Base-by-base conservation (phyloP, 2,113 vertebrate genomes). In the Epinephelus cyanopodus region DNA sequence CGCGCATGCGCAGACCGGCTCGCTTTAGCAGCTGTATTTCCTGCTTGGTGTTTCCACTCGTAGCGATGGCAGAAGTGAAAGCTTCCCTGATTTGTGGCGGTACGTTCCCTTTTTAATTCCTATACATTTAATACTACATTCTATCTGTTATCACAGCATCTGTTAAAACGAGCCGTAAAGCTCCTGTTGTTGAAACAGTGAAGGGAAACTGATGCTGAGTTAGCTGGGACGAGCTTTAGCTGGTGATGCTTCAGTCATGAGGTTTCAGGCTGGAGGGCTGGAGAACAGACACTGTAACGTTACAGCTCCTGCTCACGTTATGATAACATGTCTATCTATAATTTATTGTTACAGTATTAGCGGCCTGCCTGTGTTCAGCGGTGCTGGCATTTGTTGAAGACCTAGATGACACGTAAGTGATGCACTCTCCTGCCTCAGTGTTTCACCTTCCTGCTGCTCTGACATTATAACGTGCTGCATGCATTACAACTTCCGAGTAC, bases 351-450 rank as follows among this genome's bases (percentile, higher is more conserved):
- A 8, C 94, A 96, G 96, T 90, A 15, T 2, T 90, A 25, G 87
- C 92, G 62, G 60, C 95, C 86, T 92, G 96, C 1, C 74, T 94
- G 5, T 58, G 93, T 86, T 93, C 93, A 6, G 89, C 94, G 9
- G 93, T 94, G 80, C 86, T 95, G 27, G 97, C 95, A 12, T 94
- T 96, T 75, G 97, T 99, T 57, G 96, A 97, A 88, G 98, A 99
- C 63, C 95, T 99, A n/a, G 97, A 98, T 92, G 97, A 98, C 84
- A 96, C 97, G 98, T 99, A 95, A 99, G 98, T 97, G 93, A 79
- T 86, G 73, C 84, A 17, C 65, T 27, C n/a, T 65, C 1, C 3
- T 50, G 47, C 21, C 73, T 42, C 52, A 68, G 3, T n/a, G 6
- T 65, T 23, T 47, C n/a, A 69, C 52, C 72, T 82, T 83, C 79